Conservation (phyloP, 2,797 vertebrate species). For the Picus viridis region DNA sequence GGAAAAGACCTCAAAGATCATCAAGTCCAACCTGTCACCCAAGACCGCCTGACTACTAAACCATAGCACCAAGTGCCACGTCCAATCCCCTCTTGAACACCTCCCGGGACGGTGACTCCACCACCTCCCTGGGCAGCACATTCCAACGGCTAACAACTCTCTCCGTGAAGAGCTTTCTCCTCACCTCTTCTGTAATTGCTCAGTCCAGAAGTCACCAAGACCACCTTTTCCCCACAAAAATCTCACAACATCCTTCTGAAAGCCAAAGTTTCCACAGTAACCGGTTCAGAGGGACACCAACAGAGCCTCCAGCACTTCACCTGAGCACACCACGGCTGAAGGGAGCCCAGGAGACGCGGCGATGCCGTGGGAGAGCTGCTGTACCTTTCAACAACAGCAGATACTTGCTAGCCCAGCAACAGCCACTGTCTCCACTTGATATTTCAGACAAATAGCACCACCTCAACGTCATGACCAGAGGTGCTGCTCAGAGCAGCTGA, state of each 20-base stretch:
- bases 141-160: too few relatives aligned
- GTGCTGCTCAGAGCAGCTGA: fast-evolving
- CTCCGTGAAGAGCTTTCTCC: too few relatives aligned
- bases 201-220: too few relatives aligned
- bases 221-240: neutral
- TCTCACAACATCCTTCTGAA: neutral
- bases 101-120: too few relatives aligned
- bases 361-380: fast-evolving
- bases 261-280: neutral
- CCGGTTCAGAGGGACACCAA: neutral
- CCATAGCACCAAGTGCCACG: too few relatives aligned
- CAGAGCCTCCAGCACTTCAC: fast-evolving
- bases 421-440: neutral
- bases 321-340: fast-evolving
- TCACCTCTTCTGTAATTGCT: too few relatives aligned
- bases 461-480: neutral
- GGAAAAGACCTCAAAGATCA: neutral
- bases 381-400: fast-evolving
- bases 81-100: too few relatives aligned
- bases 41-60: too few relatives aligned
- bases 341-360: fast-evolving
- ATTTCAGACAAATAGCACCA: neutral
- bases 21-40: neutral
- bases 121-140: too few relatives aligned
- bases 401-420: neutral